Evolutionary conservation across 2,113 vertebrate genomes (phyloP), one percentile per base, ranked within the genome.

Genomic region (Rhea americana): DNA sequence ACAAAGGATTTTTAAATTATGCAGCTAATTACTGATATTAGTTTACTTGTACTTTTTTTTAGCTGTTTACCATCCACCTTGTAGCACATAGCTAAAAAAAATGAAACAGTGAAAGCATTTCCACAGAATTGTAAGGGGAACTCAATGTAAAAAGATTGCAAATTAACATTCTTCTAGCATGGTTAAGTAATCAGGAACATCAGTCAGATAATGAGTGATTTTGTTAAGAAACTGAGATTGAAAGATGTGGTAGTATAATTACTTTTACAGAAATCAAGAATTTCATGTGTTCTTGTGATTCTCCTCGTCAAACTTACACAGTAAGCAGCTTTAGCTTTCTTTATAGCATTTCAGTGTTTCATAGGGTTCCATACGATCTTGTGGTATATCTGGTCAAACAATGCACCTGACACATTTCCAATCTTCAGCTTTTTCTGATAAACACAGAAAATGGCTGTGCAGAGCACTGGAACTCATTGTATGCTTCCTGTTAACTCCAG

Each of bases 341-440:
- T 92, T 83, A 84, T 18, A 84, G 59, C 56, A 72, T 92, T 93
- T 47, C 47, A 48, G 28, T 91, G 39, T 89, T 93, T 85, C 78
- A 39, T 35, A 65, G 87, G 81, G 73, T 84, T 96, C 93, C 80
- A 75, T 66, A 91, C 81, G 82, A 92, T 93, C 45, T 92, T 85
- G 51, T 28, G 63, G 67, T 92, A 88, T 91, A 94, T 93, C 89
- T 96, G 87, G 87, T 80, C 92, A 95, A 75, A 96, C 91, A 96
- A 95, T 96, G 55, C 67, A 78, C 55, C 51, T 96, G 87, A 94
- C 77, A 62, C 0, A 2, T 48, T 77, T 66, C 93, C 94, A 95
- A 1, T 48, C 70, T 72, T 68, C 35, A 62, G n/a, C 67, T 59
- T 66, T 91, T 93, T 55, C 74, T 95, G 55, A 68, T 93, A 92